These are phyloP conservation scores for Pyrgus malvae DNA, from an alignment of 2,888 invertebrate genomes.

Conservation along the genomic window DNA sequence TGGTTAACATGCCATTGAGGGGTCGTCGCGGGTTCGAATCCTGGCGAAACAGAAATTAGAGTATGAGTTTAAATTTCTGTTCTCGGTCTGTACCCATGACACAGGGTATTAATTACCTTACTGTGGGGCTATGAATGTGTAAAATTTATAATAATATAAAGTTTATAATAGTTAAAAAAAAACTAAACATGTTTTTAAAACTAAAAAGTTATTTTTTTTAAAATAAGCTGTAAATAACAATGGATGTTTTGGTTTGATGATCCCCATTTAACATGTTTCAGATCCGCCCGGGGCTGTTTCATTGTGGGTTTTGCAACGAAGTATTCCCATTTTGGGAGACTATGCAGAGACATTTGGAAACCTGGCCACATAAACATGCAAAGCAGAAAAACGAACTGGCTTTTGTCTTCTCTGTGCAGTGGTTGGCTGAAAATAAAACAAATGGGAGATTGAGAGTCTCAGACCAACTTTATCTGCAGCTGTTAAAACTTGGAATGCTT, in stretches of 20 bases:
- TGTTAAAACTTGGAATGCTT: not conserved
- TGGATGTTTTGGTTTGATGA: not conserved
- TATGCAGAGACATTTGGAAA: constrained; percentile 40
- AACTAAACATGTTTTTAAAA: no score
- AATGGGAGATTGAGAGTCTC: not conserved
- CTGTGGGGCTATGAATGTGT: no score
- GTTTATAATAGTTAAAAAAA: no score
- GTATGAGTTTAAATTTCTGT: no score
- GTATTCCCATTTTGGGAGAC: constrained; percentile 46
- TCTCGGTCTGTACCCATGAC: no score
- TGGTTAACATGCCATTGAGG: no score
- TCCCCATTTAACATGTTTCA: constrained; percentile 33
- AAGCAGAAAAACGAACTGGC: constrained; percentile 24
- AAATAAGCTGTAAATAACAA: no score
- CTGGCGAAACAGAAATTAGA: no score
- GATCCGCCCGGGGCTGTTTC: constrained; percentile 53
- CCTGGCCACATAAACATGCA: constrained; percentile 30
- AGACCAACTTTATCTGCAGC: not conserved
- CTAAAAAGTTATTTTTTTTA: no score
- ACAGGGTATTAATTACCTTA: no score
- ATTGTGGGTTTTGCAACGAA: constrained; percentile 58
- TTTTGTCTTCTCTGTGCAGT: not conserved
- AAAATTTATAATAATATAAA: no score
- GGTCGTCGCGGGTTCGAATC: no score
- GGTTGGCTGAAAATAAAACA: not conserved